Conservation (phyloP, 1,140 invertebrate genomes). For the Colletes latitarsis region DNA sequence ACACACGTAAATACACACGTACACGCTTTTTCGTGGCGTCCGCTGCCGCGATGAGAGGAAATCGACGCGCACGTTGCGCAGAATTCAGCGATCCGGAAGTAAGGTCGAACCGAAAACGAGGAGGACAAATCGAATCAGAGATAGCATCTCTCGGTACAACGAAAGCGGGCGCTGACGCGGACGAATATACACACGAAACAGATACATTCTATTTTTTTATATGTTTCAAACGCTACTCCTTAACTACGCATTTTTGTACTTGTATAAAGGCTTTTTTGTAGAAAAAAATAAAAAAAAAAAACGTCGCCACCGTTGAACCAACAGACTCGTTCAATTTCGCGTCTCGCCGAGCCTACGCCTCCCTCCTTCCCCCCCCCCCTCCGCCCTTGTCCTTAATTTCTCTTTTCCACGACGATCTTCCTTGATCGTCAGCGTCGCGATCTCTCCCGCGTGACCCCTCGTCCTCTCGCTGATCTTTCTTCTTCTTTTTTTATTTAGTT, state of each 20-base stretch:
- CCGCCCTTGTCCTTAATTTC: constrained; percentile 33
- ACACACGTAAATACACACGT: constrained; percentile 8
- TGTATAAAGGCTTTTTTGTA: constrained; percentile 82
- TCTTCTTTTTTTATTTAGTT: constrained; percentile 47
- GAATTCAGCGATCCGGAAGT: not conserved
- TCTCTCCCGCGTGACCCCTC: constrained; percentile 21
- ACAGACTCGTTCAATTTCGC: constrained; percentile 3
- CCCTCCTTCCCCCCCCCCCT: not conserved
- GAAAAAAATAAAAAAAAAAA: constrained; percentile 77
- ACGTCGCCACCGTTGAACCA: constrained; percentile 79
- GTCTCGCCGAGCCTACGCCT: not conserved
- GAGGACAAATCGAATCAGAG: not conserved
- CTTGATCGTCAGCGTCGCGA: constrained; percentile 19
- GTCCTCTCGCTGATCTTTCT: not conserved
- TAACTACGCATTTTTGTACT: constrained; percentile 80
- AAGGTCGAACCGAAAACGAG: not conserved
- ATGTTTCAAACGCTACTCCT: constrained; percentile 69
- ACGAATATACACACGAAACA: constrained; percentile 29
- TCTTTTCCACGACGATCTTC: constrained; percentile 42
- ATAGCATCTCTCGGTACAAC: not conserved
- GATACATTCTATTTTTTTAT: constrained; percentile 74
- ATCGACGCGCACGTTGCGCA: not conserved
- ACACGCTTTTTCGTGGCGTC: constrained; percentile 35
- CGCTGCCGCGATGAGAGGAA: constrained; percentile 24
- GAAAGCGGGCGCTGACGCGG: constrained; percentile 46